These are phyloP conservation scores for Zoanthus gigantus DNA, from an alignment of 92 coral and sea anemone genomes.

Conservation along the genomic window DNA sequence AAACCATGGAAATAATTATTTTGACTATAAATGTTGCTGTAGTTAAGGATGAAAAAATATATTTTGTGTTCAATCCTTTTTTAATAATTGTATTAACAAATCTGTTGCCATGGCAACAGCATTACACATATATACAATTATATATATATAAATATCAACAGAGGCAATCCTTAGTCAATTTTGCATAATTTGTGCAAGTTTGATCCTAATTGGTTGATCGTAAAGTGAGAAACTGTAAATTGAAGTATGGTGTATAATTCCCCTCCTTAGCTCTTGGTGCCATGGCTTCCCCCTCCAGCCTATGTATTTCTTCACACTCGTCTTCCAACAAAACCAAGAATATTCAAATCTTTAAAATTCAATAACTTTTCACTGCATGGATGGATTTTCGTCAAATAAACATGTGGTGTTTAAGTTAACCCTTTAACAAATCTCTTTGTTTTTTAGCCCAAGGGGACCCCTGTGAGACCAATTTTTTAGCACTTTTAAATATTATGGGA, in stretches of 20 bases:
- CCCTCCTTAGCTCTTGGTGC: constrained; percentile 11
- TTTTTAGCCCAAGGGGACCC: not conserved
- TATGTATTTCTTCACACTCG: constrained; percentile 3
- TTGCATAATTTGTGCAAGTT: not conserved
- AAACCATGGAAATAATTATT: not conserved
- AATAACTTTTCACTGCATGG: constrained; percentile 1
- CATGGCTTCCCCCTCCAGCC: constrained; percentile 18
- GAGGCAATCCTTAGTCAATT: not conserved
- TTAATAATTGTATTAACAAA: not conserved
- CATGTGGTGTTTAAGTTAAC: not conserved
- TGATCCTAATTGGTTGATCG: not conserved
- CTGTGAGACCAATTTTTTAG: constrained; percentile 11
- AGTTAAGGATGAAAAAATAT: not conserved
- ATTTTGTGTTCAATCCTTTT: not conserved
- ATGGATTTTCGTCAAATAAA: constrained; percentile 18
- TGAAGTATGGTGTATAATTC: not conserved
- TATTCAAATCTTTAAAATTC: constrained; percentile 6
- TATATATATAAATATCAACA: not conserved
- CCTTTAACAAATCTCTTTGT: not conserved
- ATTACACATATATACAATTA: not conserved
- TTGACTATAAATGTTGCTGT: constrained; percentile 5
- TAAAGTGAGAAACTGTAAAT: not conserved
- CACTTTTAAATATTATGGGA: not conserved
- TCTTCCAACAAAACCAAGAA: constrained; percentile 14
- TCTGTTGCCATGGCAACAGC: constrained; percentile 4